Conservation (phyloP, 2,113 vertebrate species). For the Ammospiza nelsoni region DNA sequence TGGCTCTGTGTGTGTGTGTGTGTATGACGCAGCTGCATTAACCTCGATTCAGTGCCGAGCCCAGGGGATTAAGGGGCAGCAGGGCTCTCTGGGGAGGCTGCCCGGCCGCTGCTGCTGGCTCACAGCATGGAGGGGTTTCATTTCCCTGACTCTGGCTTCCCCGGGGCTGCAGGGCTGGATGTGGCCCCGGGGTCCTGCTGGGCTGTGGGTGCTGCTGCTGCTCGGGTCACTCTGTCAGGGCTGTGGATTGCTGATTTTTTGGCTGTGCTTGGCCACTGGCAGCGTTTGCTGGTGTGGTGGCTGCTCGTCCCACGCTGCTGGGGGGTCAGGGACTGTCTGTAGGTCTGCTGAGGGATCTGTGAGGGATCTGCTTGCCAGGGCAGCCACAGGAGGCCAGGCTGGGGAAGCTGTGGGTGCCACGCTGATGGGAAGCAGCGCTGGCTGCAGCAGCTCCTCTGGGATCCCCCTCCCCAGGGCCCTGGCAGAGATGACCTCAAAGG, state of each 20-base stretch:
- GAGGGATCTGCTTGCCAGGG: not conserved
- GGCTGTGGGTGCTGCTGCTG: not conserved
- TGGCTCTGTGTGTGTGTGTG: not conserved
- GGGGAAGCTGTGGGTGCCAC: accelerated
- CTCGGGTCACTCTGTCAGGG: accelerated
- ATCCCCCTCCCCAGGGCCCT: accelerated
- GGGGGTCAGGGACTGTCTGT: accelerated
- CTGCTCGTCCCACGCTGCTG: not conserved
- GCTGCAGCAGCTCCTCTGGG: not conserved
- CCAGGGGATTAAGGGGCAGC: conserved; percentile 48
- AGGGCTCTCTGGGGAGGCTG: not conserved
- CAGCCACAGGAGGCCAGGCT: not conserved
- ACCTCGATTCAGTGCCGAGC: conserved; percentile 39
- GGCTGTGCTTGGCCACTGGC: not conserved
- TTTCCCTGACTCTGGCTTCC: not conserved
- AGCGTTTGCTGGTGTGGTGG: not conserved
- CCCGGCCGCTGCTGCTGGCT: not conserved
- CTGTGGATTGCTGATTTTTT: not conserved
- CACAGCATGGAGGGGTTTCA: not conserved
- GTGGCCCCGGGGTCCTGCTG: accelerated
- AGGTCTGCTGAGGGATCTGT: not conserved
- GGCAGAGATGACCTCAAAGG: not conserved
- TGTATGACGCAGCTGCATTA: conserved; percentile 62
- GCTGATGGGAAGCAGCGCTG: not conserved
- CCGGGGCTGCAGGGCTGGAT: not conserved